Percentiles rank a stretch among this genome's conserved stretches.
phyloP scores from a whole-genome alignment of 2,888 invertebrate genomes.

The Eupeodes latifasciatus region DNA sequence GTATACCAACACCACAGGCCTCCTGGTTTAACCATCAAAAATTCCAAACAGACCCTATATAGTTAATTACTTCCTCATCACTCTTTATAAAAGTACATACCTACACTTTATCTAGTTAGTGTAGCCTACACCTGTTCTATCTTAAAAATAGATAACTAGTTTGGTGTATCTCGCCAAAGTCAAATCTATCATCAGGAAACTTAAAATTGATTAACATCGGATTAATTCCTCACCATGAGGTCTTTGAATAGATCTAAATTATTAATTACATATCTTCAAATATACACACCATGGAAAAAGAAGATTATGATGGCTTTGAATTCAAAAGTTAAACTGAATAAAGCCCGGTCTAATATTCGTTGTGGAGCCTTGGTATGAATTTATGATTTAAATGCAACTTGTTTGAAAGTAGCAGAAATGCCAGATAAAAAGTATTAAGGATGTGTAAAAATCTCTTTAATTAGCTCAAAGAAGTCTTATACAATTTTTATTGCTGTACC shows the following conservation, averaged over 20 bases:
- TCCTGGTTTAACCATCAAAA: background rate
- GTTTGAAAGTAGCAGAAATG: background rate
- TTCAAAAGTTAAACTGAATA: background rate
- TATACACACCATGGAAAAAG: background rate
- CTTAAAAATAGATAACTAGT: slow-evolving; percentile 1
- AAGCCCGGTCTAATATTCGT: background rate
- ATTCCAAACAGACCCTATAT: slow-evolving; percentile 9
- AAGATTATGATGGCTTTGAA: background rate
- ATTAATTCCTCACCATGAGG: slow-evolving; percentile 20
- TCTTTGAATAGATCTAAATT: slow-evolving; percentile 17
- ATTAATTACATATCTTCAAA: slow-evolving; percentile 43
- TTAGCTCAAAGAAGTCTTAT: background rate
- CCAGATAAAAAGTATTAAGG: slow-evolving; percentile 2
- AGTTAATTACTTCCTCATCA: slow-evolving; percentile 43
- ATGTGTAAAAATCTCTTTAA: background rate
- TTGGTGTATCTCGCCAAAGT: background rate
- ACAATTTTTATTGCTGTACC: too few species aligned
- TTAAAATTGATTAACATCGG: slow-evolving; percentile 44
- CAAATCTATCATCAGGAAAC: slow-evolving; percentile 18
- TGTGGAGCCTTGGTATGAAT: background rate
- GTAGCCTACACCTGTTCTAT: background rate
- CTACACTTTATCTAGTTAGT: background rate
- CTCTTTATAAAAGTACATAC: background rate
- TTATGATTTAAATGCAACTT: background rate
- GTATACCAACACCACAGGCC: slow-evolving; percentile 1